Percentiles rank a stretch among this genome's conserved stretches.
Evolutionary conservation across 2,113 vertebrate genomes (phyloP).

Genomic region (Perca flavescens): DNA sequence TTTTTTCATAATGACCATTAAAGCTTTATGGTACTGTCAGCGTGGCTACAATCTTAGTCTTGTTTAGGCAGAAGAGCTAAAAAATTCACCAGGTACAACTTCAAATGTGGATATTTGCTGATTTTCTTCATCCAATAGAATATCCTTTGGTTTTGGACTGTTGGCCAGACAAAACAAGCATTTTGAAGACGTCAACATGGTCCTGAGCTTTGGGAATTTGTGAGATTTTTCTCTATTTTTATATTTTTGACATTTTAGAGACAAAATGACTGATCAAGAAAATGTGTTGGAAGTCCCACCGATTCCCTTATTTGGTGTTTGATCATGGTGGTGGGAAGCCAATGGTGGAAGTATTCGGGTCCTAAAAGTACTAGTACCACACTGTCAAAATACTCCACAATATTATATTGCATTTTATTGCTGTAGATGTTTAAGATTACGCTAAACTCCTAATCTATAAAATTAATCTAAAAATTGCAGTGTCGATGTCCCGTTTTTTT

Average conservation of each 20-base stretch:
- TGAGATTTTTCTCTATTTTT: background rate
- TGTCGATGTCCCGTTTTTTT: too few species aligned
- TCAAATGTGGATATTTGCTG: background rate
- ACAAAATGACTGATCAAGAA: background rate
- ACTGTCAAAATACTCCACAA: background rate
- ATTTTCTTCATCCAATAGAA: background rate
- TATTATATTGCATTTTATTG: too few species aligned
- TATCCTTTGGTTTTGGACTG: background rate
- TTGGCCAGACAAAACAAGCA: background rate
- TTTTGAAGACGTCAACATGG: background rate
- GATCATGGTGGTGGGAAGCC: background rate
- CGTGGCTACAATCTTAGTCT: too few species aligned
- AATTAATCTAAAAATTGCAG: too few species aligned
- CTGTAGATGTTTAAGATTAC: too few species aligned
- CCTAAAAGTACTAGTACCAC: background rate
- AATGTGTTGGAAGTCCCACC: background rate
- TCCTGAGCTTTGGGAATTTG: background rate
- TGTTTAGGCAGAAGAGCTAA: background rate
- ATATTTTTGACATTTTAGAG: background rate
- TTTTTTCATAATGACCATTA: background rate
- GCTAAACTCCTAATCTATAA: too few species aligned
- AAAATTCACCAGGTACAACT: background rate
- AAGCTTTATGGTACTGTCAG: background rate
- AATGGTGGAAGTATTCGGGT: background rate
- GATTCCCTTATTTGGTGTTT: background rate